Conservation (phyloP, 2,113 vertebrate species). For the Gallinago jamesoni region DNA sequence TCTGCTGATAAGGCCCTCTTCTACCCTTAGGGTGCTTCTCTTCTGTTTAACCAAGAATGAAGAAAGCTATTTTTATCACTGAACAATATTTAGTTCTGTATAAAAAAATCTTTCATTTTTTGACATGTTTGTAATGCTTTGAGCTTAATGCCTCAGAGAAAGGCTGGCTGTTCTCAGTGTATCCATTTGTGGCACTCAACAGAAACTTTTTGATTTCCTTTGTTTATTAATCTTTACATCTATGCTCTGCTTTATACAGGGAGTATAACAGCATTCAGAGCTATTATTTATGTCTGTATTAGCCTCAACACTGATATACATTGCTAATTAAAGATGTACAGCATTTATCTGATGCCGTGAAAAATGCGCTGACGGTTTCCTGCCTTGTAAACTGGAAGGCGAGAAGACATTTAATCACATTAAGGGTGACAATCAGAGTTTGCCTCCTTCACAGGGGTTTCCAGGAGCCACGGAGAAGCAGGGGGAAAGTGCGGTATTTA, state of each 20-base stretch:
- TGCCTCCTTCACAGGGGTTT: neutral
- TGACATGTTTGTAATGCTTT: constrained; percentile 39
- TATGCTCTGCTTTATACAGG: constrained; percentile 1
- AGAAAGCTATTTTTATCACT: constrained; percentile 56
- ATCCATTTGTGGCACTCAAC: neutral
- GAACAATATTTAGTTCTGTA: constrained; percentile 50
- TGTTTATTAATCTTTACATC: constrained; percentile 51
- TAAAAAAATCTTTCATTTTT: constrained; percentile 50
- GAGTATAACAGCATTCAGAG: neutral
- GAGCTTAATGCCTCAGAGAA: constrained; percentile 23
- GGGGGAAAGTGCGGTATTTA: neutral
- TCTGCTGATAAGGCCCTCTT: constrained; percentile 57
- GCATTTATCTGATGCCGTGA: neutral
- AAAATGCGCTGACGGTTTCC: neutral
- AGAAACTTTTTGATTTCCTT: constrained; percentile 50
- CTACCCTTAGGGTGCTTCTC: constrained; percentile 48
- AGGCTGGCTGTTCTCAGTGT: neutral
- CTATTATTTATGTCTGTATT: constrained; percentile 19
- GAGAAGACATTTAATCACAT: constrained; percentile 19
- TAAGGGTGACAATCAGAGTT: neutral
- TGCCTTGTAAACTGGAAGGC: constrained; percentile 9
- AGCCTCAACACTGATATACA: neutral
- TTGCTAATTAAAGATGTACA: constrained; percentile 29
- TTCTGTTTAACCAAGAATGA: constrained; percentile 59
- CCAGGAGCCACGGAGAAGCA: neutral